A percentile compares a stretch with the other conserved stretches of the same genome.
Conservation (phyloP, 2,797 vertebrate species). For the Poeciliopsis turneri region DNA sequence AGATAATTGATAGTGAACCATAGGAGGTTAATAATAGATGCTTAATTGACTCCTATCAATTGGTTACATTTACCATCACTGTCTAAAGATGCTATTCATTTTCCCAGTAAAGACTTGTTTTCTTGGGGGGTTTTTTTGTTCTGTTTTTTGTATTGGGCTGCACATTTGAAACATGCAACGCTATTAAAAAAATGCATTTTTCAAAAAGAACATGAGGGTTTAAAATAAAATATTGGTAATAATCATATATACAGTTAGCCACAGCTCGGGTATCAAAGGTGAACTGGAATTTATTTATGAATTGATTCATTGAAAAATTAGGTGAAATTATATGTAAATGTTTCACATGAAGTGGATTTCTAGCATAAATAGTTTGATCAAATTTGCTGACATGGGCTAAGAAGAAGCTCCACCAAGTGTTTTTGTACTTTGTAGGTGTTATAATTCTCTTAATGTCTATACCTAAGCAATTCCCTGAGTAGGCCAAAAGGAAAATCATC, state of each 20-base stretch:
- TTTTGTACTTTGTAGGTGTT: background rate
- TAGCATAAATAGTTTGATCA: background rate
- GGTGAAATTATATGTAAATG: background rate
- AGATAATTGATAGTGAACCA: conserved; percentile 86
- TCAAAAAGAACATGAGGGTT: background rate
- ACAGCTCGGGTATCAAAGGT: background rate
- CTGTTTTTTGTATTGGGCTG: conserved; percentile 25
- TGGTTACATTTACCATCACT: conserved; percentile 76
- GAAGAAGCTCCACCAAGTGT: background rate
- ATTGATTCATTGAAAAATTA: background rate
- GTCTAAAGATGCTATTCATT: conserved; percentile 63
- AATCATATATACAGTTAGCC: background rate
- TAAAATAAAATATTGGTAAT: background rate
- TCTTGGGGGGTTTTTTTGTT: conserved; percentile 1
- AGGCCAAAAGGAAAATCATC: conserved; percentile 67
- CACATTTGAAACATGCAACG: conserved; percentile 36
- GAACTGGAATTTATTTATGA: background rate
- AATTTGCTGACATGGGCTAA: background rate
- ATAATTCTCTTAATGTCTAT: background rate
- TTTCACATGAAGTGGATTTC: background rate
- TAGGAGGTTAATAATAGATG: conserved; percentile 85
- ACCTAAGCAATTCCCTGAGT: conserved; percentile 64
- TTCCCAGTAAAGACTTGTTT: conserved; percentile 42
- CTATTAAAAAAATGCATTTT: conserved; percentile 6
- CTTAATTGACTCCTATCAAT: conserved; percentile 84